A percentile compares a stretch with the other conserved stretches of the same genome.
These are phyloP conservation scores for Leptoteleia sp. DNA, from an alignment of 1,140 invertebrate species.

Conservation along the genomic window DNA sequence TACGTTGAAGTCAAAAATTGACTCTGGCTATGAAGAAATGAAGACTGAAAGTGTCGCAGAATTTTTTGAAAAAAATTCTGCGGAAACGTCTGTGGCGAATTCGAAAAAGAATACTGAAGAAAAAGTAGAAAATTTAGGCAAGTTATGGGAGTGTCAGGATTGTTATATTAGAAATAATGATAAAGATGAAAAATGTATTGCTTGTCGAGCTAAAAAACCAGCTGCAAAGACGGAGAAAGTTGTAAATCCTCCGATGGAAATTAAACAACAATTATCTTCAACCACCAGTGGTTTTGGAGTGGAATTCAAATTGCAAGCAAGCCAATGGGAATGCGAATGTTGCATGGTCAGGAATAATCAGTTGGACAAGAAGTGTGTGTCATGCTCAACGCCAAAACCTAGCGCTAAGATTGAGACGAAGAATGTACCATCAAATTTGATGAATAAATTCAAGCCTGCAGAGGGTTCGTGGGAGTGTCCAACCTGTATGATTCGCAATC, in stretches of 20 bases:
- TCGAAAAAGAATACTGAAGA: too few relatives aligned
- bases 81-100: too few relatives aligned
- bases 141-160: constrained; percentile 42
- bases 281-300: constrained; percentile 79
- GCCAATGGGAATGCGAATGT: constrained; percentile 85
- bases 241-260: too few relatives aligned
- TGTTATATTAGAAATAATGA: constrained; percentile 50
- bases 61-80: constrained; percentile 31
- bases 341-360: constrained; percentile 86
- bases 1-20: constrained; percentile 69
- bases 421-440: constrained; percentile 60
- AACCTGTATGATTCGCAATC: constrained; percentile 85
- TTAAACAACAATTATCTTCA: too few relatives aligned
- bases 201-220: constrained; percentile 39
- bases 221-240: neutral
- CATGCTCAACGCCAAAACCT: constrained; percentile 83
- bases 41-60: constrained; percentile 76
- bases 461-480: constrained; percentile 85
- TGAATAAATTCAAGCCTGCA: constrained; percentile 78
- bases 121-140: constrained; percentile 42
- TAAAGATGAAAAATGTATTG: constrained; percentile 23
- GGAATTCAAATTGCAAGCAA: constrained; percentile 81
- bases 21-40: constrained; percentile 53
- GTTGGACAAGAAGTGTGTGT: constrained; percentile 83
- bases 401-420: constrained; percentile 57